Base-by-base conservation (phyloP, 2,888 invertebrate species). In the Acleris laterana region DNA sequence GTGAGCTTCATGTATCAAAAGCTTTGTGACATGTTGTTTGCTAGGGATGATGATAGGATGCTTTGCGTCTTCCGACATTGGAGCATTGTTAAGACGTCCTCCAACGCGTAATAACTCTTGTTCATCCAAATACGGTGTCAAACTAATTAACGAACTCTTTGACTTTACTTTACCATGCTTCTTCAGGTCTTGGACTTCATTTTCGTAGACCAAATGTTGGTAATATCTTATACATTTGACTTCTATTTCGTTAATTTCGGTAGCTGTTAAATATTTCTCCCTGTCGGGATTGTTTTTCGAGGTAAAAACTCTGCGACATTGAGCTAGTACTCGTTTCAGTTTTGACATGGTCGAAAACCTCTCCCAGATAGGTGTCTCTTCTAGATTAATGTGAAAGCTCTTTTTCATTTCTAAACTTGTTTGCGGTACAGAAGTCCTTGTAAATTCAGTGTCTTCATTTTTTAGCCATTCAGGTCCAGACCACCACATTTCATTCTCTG, bases 41-140 rank as follows among this genome's bases (percentile, higher is more conserved):
- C 57, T 3, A 7, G 69, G 71, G 56, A 72, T 67, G 5, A 72
- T 59, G 44, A 70, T 66, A 22, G 72, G 71, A 17, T 72, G 71
- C 60, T 70, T 72, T 13, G 32, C 49, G 25, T 68, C 48, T 38
- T 57, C 28, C 6, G 44, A 6, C n/a, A 68, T 16, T 1, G 38
- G 9, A 1, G 69, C 42, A 42, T 68, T 62, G 22, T 64, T 61
- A 17, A 71, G 49, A 9, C 70, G 58, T 13, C 72, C 70, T 46
- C 69, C 69, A 9, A 69, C 68, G 60, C 69, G 63, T 13, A 71
- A 28, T 13, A 68, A 48, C 3, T 60, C 69, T 5, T 68, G 28
- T 2, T 52, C 44, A 49, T 72, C 69, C 49, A 70, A 44, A 46
- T 65, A 68, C 16, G 70, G 68, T 22, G 52, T 50, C 17, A 70